phyloP scores from a whole-genome alignment of 1,140 invertebrate species.

The Andrena cerasifolii region DNA sequence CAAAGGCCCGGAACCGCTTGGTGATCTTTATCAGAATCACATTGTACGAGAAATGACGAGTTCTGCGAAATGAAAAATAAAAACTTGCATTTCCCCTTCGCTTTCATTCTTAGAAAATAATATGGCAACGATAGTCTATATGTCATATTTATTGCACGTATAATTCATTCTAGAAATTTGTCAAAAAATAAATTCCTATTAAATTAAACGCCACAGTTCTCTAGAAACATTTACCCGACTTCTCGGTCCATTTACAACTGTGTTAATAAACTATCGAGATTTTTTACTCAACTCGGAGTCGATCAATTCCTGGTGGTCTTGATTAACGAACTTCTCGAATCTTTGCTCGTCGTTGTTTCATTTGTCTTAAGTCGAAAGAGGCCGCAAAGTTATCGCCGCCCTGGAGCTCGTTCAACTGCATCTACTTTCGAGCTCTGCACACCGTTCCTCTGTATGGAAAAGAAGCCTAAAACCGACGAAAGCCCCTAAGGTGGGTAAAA shows the following conservation, averaged over 20 bases:
- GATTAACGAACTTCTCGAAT: neutral
- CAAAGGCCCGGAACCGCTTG: no score
- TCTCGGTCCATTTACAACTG: neutral
- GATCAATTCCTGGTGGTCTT: neutral
- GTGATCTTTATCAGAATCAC: no score
- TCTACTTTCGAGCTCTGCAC: neutral
- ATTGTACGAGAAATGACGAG: no score
- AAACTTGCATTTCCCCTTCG: no score
- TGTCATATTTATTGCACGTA: no score
- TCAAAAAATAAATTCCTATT: no score
- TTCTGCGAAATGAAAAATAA: no score
- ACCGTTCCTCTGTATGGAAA: neutral
- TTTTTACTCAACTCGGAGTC: neutral
- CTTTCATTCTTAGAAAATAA: no score
- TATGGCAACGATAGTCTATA: no score
- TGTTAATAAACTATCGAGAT: neutral
- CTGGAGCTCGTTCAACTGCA: neutral
- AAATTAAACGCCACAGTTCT: no score
- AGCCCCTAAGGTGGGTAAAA: conserved; percentile 28
- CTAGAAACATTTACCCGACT: no score
- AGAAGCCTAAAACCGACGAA: neutral
- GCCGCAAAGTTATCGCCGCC: neutral
- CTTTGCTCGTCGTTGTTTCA: conserved; percentile 4
- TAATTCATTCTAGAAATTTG: no score
- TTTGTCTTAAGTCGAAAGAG: conserved; percentile 13